Evolutionary conservation across 2,797 vertebrate species (phyloP).

Genomic region (Aselliscus stoliczkanus): DNA sequence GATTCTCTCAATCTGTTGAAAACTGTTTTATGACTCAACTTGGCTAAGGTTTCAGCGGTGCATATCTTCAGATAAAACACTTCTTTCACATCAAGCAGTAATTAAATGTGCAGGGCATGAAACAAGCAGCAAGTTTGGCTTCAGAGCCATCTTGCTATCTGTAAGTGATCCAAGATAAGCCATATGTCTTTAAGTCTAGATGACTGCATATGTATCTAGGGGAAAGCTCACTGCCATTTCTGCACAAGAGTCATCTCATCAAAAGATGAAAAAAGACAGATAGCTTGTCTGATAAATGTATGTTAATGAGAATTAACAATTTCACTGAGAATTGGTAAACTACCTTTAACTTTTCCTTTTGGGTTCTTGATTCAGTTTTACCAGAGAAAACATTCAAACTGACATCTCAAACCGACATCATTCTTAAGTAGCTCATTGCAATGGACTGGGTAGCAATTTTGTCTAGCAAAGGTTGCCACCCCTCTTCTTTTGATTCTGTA

Average conservation of each 20-base stretch:
- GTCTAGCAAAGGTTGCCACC: neutral
- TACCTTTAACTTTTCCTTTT: neutral
- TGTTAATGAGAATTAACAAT: too few relatives aligned
- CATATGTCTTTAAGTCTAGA: constrained; percentile 52
- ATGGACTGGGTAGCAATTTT: neutral
- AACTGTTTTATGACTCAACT: constrained; percentile 15
- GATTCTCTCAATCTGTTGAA: constrained; percentile 23
- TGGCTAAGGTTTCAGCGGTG: constrained; percentile 6
- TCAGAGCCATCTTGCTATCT: constrained; percentile 62
- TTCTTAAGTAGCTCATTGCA: neutral
- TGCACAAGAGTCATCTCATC: constrained; percentile 44
- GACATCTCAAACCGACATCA: neutral
- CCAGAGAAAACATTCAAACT: constrained; percentile 16
- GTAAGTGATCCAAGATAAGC: constrained; percentile 47
- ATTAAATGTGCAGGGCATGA: constrained; percentile 61
- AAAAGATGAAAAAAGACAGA: neutral
- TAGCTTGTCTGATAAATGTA: neutral
- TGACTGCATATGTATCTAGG: constrained; percentile 36
- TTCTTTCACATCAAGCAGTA: constrained; percentile 54
- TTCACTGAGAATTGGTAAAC: neutral
- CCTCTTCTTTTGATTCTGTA: neutral
- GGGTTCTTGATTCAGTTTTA: neutral
- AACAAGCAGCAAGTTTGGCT: constrained; percentile 65
- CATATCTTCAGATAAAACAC: constrained; percentile 40
- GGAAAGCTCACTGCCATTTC: constrained; percentile 57